Percentiles rank a stretch among this genome's conserved stretches.
Conservation (phyloP, 2,888 invertebrate genomes). For the Macrophya alboannulata region DNA sequence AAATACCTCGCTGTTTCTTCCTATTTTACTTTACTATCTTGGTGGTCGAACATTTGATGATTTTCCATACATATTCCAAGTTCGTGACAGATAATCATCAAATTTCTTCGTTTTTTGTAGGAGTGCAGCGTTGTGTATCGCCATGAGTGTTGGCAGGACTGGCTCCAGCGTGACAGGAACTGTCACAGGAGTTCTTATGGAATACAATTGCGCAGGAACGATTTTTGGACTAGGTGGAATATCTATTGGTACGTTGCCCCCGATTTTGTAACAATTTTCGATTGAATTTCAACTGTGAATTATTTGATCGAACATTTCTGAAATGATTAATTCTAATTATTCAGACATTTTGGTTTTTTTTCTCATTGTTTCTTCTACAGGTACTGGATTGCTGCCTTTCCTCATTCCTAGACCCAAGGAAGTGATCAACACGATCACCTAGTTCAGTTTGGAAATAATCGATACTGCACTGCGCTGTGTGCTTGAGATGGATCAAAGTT, state of each 20-base stretch:
- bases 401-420: background rate
- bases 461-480: too few species aligned
- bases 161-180: conserved; percentile 37
- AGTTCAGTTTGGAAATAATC: background rate
- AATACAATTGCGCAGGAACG: background rate
- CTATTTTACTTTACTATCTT: background rate
- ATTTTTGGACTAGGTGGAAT: conserved; percentile 26
- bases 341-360: background rate
- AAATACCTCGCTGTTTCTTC: background rate
- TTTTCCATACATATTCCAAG: background rate
- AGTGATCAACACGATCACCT: background rate
- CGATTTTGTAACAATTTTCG: background rate
- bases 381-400: conserved; percentile 24
- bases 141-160: conserved; percentile 9
- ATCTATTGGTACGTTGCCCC: background rate
- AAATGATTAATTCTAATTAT: background rate
- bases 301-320: background rate
- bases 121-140: conserved; percentile 22
- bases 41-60: background rate
- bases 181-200: background rate
- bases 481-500: background rate
- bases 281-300: background rate
- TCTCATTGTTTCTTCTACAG: background rate
- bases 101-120: background rate
- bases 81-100: background rate